These are phyloP conservation scores for Eilema sororculum DNA, from an alignment of 2,888 invertebrate genomes.

Conservation along the genomic window DNA sequence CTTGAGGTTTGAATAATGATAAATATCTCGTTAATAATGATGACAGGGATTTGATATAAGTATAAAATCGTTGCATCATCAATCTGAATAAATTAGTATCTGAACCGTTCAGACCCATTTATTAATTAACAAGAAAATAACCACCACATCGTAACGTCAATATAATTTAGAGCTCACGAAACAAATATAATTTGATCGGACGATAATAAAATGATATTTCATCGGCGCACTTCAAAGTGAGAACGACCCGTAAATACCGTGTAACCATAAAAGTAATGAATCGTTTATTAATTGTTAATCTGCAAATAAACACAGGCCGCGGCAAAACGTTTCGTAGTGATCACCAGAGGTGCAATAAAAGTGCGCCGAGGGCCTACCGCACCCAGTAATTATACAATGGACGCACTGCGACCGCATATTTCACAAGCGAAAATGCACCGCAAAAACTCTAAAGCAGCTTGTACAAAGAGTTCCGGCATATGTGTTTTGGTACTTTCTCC, in stretches of 20 bases:
- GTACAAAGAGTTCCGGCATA: constrained; percentile 74
- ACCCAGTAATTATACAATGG: constrained; percentile 71
- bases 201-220: constrained; percentile 37
- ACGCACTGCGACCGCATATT: constrained; percentile 65
- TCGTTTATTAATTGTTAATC: constrained; percentile 54
- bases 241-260: constrained; percentile 40
- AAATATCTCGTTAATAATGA: too few relatives aligned
- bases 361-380: constrained; percentile 54
- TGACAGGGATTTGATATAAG: too few relatives aligned
- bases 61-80: background rate
- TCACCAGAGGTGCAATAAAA: constrained; percentile 55
- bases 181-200: constrained; percentile 26
- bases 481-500: constrained; percentile 77
- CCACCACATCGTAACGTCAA: constrained; percentile 1
- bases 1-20: too few relatives aligned
- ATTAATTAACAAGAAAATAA: background rate
- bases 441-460: constrained; percentile 70
- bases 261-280: constrained; percentile 50
- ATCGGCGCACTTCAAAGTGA: constrained; percentile 36
- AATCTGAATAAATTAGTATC: background rate
- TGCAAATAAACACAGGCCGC: constrained; percentile 47
- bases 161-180: constrained; percentile 10
- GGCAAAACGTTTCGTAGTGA: constrained; percentile 30
- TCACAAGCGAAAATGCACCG: constrained; percentile 66
- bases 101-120: background rate